phyloP scores from a whole-genome alignment of 2,113 vertebrate species.

The Bubo scandiacus region DNA sequence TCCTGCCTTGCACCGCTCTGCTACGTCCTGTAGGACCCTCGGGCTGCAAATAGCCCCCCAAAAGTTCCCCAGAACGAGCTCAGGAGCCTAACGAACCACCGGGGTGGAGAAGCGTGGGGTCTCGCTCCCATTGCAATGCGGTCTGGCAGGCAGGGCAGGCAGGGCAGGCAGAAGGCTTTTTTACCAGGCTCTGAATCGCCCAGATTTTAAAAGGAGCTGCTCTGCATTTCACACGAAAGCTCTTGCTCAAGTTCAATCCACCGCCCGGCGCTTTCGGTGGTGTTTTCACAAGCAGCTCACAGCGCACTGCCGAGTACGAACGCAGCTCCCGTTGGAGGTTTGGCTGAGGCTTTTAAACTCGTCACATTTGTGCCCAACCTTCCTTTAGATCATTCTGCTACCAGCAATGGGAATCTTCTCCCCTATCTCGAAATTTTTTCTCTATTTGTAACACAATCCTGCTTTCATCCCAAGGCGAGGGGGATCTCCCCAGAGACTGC shows the following conservation, averaged over 20 bases:
- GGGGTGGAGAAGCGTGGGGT: neutral
- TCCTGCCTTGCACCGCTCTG: neutral
- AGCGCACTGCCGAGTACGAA: neutral
- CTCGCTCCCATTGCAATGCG: neutral
- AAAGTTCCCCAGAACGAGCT: neutral
- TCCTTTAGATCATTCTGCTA: neutral
- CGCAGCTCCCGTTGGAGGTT: accelerated
- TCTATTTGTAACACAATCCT: neutral
- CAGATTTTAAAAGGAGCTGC: neutral
- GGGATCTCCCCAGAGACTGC: neutral
- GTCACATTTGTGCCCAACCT: neutral
- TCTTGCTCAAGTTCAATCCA: neutral
- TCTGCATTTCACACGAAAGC: neutral
- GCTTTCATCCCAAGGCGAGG: neutral
- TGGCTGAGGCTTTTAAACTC: neutral
- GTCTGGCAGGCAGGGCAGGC: neutral
- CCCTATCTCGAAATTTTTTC: neutral
- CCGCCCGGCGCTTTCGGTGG: neutral
- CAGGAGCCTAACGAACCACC: neutral
- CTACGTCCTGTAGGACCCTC: neutral
- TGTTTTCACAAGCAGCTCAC: neutral
- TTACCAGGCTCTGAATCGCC: neutral
- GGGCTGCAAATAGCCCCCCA: neutral
- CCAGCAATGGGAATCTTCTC: neutral
- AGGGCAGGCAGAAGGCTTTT: neutral